Base-by-base conservation (phyloP, 2,797 vertebrate species). In the Danio tinwini region DNA sequence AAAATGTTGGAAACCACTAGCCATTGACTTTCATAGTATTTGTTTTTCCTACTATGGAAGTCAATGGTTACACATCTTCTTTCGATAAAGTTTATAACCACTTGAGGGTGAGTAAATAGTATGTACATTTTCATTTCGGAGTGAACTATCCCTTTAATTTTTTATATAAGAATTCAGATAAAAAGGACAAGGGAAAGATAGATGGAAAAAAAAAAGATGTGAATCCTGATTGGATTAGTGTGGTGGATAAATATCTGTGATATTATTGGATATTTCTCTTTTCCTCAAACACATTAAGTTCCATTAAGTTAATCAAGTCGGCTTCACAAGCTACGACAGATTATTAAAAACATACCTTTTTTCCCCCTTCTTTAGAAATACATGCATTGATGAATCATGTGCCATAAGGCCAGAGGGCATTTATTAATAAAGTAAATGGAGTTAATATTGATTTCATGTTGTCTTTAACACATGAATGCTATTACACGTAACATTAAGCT, bases 361-460 rank as follows among this genome's bases (percentile, higher is more conserved):
- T 19, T 13, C 12, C 49, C 12, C 49, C 14, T 13, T 64, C 37
- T 65, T 55, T 40, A 39, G 12, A 65, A 67, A n/a, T 44, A 13
- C 12, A 77, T 59, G 29, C 12, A 50, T 39, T 52, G 65, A 61
- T 52, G 12, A 61, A 61, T 69, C 29, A 8, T 40, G 44, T 29
- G 40, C 55, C 59, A 9, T 50, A 63, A 58, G 42, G 49, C 75
- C 64, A 19, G 42, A 11, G 55, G 53, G 64, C 17, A 69, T 70
- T 78, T 78, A 61, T 70, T 78, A 52, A 49, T 49, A 78, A 78
- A 78, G 76, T 42, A 59, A 67, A 77, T 58, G 29, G 75, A 77
- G 42, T 50, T 9, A 21, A 16, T 78, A 78, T 70, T 78, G 76
- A 78, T 61, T 70, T 81, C 7, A 70, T 62, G 59, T 47, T 76